Evolutionary conservation across 2,888 invertebrate genomes (phyloP).

Genomic region (Apodemia hepburni): DNA sequence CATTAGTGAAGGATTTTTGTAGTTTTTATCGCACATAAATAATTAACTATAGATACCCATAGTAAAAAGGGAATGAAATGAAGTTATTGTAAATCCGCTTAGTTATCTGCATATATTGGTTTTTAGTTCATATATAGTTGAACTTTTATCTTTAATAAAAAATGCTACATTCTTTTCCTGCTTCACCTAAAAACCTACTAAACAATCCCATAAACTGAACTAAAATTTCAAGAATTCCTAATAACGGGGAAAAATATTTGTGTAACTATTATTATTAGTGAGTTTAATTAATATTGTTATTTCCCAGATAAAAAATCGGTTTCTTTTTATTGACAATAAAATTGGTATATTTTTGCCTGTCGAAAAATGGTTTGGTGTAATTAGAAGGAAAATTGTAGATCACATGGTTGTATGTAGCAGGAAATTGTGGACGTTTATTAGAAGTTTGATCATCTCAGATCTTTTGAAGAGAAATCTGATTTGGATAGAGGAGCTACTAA

Average conservation of each 20-base stretch:
- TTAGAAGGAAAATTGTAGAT: neutral
- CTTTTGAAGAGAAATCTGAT: neutral
- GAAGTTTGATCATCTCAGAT: neutral
- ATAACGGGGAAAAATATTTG: no score
- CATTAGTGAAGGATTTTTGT: slow-evolving; percentile 8
- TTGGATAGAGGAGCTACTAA: slow-evolving; percentile 53
- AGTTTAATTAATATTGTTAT: neutral
- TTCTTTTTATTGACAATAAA: neutral
- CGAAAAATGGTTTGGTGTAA: neutral
- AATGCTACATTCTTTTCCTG: no score
- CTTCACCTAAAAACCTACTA: no score
- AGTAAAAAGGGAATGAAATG: neutral
- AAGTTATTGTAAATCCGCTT: neutral
- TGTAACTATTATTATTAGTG: neutral
- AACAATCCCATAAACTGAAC: no score
- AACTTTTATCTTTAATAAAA: neutral
- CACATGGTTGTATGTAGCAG: neutral
- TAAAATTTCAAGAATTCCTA: no score
- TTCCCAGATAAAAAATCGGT: neutral
- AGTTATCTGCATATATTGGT: neutral
- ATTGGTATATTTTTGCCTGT: neutral
- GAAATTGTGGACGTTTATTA: neutral
- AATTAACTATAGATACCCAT: slow-evolving; percentile 9
- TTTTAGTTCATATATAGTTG: neutral
- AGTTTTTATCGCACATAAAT: slow-evolving; percentile 8